Percentiles rank a stretch among this genome's conserved stretches.
phyloP scores from a whole-genome alignment of 2,888 invertebrate species.

The Scaptomyza polygonia region DNA sequence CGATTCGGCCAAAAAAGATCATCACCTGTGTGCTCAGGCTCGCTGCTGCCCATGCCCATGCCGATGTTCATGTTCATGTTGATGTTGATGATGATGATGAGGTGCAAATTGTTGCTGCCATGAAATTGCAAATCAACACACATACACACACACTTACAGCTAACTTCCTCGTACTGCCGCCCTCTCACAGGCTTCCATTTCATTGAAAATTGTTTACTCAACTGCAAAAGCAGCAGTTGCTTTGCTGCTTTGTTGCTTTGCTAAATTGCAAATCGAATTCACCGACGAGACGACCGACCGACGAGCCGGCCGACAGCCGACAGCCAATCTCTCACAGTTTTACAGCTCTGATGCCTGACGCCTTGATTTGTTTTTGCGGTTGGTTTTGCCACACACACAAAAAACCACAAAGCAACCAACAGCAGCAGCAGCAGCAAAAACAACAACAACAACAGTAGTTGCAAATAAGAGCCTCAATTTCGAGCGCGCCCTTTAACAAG shows the following conservation, averaged over 20 bases:
- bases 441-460: constrained; percentile 15
- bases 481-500: constrained; percentile 77
- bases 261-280: constrained; percentile 60
- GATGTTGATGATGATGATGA: constrained; percentile 69
- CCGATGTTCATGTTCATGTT: constrained; percentile 24
- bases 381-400: constrained; percentile 45
- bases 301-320: not conserved
- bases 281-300: no score
- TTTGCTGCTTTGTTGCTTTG: constrained; percentile 19
- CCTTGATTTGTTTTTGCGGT: constrained; percentile 78
- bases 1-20: constrained; percentile 67
- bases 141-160: no score
- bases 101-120: constrained; percentile 79
- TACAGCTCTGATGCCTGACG: constrained; percentile 20
- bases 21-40: constrained; percentile 50
- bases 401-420: constrained; percentile 28
- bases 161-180: constrained; percentile 3
- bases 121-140: constrained; percentile 76
- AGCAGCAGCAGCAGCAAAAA: constrained; percentile 25
- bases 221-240: constrained; percentile 37
- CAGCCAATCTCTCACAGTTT: not conserved
- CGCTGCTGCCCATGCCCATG: constrained; percentile 19
- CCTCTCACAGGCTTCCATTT: constrained; percentile 59
- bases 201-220: constrained; percentile 80
- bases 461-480: constrained; percentile 54